A percentile compares a stretch with the other conserved stretches of the same genome.
phyloP scores from a whole-genome alignment of 2,888 invertebrate species.

The Dendrolimus houi region DNA sequence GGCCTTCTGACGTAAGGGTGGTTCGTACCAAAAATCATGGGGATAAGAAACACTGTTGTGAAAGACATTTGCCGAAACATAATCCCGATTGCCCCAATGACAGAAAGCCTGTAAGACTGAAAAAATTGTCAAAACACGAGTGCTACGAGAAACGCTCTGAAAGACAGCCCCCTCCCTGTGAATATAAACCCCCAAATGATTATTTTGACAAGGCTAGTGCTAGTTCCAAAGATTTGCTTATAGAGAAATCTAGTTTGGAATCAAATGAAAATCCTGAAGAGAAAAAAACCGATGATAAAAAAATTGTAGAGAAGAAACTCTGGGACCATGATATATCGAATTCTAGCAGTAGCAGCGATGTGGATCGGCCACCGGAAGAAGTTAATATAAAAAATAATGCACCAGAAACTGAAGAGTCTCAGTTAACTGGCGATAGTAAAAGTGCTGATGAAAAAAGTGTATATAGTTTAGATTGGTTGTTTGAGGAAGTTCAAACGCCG shows the following conservation, averaged over 20 bases:
- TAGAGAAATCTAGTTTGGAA: constrained; percentile 75
- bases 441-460: constrained; percentile 62
- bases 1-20: constrained; percentile 59
- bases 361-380: constrained; percentile 36
- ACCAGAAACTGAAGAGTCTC: constrained; percentile 52
- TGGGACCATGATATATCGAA: constrained; percentile 76
- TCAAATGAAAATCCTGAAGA: constrained; percentile 66
- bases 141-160: constrained; percentile 39
- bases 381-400: constrained; percentile 32
- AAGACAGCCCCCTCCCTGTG: constrained; percentile 34
- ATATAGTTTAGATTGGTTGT: constrained; percentile 68
- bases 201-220: constrained; percentile 81
- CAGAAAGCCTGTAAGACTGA: constrained; percentile 65
- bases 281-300: constrained; percentile 33
- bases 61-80: constrained; percentile 43
- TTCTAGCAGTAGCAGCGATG: constrained; percentile 77
- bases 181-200: constrained; percentile 51
- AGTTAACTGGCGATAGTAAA: constrained; percentile 49
- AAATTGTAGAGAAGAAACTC: constrained; percentile 48
- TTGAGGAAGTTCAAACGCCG: constrained; percentile 46
- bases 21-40: constrained; percentile 51
- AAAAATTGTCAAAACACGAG: constrained; percentile 53
- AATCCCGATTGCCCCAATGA: constrained; percentile 43
- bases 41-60: constrained; percentile 59
- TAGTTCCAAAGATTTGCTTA: constrained; percentile 82